A percentile compares a stretch with the other conserved stretches of the same genome.
These are phyloP conservation scores for Resseliella maxima DNA, from an alignment of 2,888 invertebrate species.

Conservation along the genomic window DNA sequence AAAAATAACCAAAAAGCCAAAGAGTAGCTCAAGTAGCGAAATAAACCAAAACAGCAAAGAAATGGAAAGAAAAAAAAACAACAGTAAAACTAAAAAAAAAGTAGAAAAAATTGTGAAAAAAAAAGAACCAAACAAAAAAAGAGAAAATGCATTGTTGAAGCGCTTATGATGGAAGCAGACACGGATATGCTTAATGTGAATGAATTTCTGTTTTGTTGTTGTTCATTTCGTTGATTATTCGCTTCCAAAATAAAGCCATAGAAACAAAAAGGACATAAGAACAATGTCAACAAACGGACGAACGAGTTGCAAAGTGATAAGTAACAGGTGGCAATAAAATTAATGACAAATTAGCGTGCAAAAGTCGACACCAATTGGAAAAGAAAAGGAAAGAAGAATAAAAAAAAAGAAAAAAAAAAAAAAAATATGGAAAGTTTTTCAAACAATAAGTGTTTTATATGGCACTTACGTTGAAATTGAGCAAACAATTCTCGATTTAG, in stretches of 20 bases:
- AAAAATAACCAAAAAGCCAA: neutral
- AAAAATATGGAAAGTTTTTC: no score
- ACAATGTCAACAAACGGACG: slow-evolving; percentile 43
- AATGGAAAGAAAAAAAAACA: no score
- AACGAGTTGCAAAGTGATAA: slow-evolving; percentile 46
- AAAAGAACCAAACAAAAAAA: no score
- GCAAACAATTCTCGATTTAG: neutral
- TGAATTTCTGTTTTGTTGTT: neutral
- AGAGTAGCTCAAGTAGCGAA: neutral
- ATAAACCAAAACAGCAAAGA: no score
- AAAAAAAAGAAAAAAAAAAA: neutral
- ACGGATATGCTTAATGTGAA: slow-evolving; percentile 37
- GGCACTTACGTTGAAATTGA: neutral
- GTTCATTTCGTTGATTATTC: neutral
- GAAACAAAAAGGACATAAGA: neutral
- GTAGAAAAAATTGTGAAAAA: no score
- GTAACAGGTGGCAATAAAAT: slow-evolving; percentile 51
- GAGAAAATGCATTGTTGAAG: no score
- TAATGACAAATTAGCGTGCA: slow-evolving; percentile 51
- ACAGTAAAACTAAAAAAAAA: no score
- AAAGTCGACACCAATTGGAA: slow-evolving; percentile 25
- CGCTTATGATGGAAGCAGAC: neutral
- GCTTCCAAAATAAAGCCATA: neutral
- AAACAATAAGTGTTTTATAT: neutral
- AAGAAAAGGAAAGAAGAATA: neutral